Base-by-base conservation (phyloP, 1,140 invertebrate species). In the Pachyrhynchus sulphureomaculatus region DNA sequence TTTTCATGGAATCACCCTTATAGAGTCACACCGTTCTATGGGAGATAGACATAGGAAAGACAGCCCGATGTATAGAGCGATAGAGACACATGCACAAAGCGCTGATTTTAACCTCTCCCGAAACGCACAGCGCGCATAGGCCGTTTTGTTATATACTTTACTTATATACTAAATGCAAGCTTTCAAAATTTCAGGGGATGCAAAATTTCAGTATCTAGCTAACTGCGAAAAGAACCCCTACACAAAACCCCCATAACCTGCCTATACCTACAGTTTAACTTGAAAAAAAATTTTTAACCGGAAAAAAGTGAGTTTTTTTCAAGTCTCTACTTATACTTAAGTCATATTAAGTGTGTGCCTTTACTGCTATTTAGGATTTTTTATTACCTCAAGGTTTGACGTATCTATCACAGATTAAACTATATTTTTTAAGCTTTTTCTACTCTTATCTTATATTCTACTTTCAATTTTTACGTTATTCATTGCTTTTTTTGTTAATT, bases 191-290 rank as follows among this genome's bases (percentile, higher is more conserved):
- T 68, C 64, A 59, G 64, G 62, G 64, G 62, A n/a, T 48, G 33
- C 57, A 71, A 75, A 75, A 68, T 72, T 73, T 75, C 72, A 75
- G 74, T 75, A 69, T 71, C 74, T 74, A 74, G 74, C 72, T 71
- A 69, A 74, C 74, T 75, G 74, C 74, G 74, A 74, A 72, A 66
- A 70, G 70, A 71, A 70, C 69, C 74, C 70, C 70, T 69, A 73
- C 74, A 75, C 69, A 72, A 73, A 70, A 52, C 37, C 64, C 71
- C 72, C 72, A 65, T 48, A 69, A 75, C 72, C 74, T 68, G 68
- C 68, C 74, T 74, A 74, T 71, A 75, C 74, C 74, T 75, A 75
- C 74, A 75, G 74, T 75, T 75, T 13, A 12, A 55, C 32, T 60
- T 57, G 60, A 20, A 26, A 59, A 34, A 26, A 17, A 13, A 41